Evolutionary conservation across 2,797 vertebrate genomes (phyloP).

Genomic region (Xiphophorus birchmanni): DNA sequence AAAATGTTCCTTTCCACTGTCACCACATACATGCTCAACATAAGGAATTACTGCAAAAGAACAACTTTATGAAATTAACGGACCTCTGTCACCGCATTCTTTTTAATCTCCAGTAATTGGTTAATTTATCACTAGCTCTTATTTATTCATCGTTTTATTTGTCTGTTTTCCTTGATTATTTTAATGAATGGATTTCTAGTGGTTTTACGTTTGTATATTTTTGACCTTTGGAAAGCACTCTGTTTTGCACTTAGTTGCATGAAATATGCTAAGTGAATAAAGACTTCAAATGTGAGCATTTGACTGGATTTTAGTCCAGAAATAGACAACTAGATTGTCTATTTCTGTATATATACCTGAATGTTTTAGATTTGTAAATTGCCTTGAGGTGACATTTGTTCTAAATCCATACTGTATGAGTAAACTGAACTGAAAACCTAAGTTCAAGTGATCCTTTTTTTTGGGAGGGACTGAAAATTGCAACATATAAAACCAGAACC

Average conservation of each 20-base stretch:
- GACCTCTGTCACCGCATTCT: not conserved
- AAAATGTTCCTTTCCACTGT: not conserved
- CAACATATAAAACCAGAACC: not conserved
- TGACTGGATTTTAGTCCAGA: not conserved
- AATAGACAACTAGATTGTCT: not conserved
- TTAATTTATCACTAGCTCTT: not conserved
- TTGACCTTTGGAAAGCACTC: not conserved
- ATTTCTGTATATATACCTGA: not conserved
- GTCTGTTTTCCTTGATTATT: not conserved
- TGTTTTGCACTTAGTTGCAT: not conserved
- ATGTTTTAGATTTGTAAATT: not conserved
- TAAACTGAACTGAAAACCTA: not conserved
- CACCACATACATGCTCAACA: not conserved
- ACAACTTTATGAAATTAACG: not conserved
- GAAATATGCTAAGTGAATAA: not conserved
- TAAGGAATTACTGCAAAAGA: not conserved
- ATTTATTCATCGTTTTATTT: not conserved
- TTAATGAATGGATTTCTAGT: not conserved
- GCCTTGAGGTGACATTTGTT: not conserved
- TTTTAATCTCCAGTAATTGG: not conserved
- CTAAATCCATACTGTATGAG: not conserved
- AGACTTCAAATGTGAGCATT: not conserved
- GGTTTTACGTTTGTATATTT: not conserved
- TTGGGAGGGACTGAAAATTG: not conserved
- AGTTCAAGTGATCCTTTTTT: not conserved